Base-by-base conservation (phyloP, 2,888 invertebrate species). In the Cecidostiba fungosa region DNA sequence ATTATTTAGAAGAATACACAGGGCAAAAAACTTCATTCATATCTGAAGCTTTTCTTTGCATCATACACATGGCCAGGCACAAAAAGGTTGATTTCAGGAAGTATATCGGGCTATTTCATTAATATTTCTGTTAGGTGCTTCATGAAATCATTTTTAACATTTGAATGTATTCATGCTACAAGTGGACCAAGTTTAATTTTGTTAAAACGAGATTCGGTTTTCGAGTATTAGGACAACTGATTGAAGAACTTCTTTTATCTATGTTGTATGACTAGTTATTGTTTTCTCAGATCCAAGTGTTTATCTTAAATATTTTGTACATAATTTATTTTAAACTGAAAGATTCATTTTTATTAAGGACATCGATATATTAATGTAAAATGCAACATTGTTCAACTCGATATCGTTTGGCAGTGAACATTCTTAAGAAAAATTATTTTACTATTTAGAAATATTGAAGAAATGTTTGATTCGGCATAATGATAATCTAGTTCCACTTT, bases 401-500 rank as follows among this genome's bases (percentile, higher is more conserved):
- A 86, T 81, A 86, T 84, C 54, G 29, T 73, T 77, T 84, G 84
- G 86, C 84, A 86, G 84, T 86, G 84, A 83, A 84, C 43, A 66
- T 47, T 70, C 39, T 84, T 39, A 86, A 86, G 77, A 86, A 50
- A 62, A 83, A 77, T 78, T 69, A 59, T 76, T 59, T 80, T 80
- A 54, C 39, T 79, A 62, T 86, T 43, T 82, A 85, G 29, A 77
- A 81, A 69, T 79, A 59, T 62, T 12, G 43, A 78, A 81, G 59
- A 80, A 32, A 82, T 39, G 79, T 79, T 82, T 81, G 59, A 79
- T 84, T 85, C 50, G n/a, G 32, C 32, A n/a, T n/a, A 79, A 84
- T 74, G 8, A 73, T 16, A 81, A 84, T 77, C 87, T 88, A 88
- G 86, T 77, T 88, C 85, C 87, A 88, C 73, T 87, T 88, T 88